phyloP scores from a whole-genome alignment of 2,888 invertebrate genomes.

The Gryllus longicercus region DNA sequence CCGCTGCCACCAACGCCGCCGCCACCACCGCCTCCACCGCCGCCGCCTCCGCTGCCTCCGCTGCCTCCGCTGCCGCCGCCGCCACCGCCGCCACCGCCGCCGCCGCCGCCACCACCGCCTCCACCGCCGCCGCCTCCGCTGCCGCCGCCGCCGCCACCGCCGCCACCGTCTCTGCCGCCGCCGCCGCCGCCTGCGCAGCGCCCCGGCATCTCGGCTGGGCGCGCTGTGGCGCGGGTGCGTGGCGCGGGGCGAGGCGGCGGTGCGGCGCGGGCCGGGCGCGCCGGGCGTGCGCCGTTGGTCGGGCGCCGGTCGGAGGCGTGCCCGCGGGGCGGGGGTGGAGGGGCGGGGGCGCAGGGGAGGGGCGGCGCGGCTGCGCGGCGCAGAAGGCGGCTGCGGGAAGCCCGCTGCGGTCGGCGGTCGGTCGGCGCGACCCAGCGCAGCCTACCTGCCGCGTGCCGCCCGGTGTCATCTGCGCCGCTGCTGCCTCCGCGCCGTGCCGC shows the following conservation, averaged over 20 bases:
- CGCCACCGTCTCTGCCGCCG: no score
- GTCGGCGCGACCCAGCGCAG: not conserved
- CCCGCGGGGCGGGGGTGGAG: not conserved
- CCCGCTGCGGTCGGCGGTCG: not conserved
- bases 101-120: no score
- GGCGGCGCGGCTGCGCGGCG: not conserved
- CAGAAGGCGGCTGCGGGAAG: not conserved
- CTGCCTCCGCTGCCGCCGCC: no score
- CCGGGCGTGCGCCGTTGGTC: not conserved
- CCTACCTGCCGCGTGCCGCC: not conserved
- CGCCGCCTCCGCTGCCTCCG: no score
- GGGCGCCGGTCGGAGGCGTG: not conserved
- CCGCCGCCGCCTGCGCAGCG: no score
- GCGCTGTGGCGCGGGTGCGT: not conserved
- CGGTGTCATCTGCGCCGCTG: not conserved
- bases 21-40: no score
- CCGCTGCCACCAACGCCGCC: no score
- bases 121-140: no score
- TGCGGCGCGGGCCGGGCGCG: not conserved
- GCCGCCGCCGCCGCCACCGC: no score
- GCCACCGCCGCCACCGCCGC: no score
- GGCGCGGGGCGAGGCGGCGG: not conserved
- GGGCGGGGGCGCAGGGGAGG: not conserved
- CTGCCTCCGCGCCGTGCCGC: not conserved
- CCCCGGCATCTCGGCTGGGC: not conserved